Evolutionary conservation across 2,113 vertebrate species (phyloP).

Genomic region (Cacatua alba): DNA sequence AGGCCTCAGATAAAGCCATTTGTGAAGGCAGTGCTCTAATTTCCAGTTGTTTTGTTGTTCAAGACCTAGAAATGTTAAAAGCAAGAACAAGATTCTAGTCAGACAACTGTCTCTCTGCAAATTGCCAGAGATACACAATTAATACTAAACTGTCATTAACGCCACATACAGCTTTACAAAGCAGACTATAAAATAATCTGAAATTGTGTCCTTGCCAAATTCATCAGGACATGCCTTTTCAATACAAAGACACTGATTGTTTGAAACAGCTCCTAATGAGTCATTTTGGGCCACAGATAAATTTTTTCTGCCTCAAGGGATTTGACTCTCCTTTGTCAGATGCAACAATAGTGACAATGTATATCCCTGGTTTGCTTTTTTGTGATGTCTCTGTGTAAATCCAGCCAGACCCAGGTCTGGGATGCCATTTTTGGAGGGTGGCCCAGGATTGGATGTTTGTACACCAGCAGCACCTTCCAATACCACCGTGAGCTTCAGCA

Average conservation of each 20-base stretch:
- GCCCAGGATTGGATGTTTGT: not conserved
- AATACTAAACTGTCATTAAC: constrained; percentile 37
- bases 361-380: not conserved
- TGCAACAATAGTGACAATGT: not conserved
- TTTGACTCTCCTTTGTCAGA: not conserved
- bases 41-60: constrained; percentile 1
- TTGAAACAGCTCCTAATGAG: constrained; percentile 40
- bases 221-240: constrained; percentile 12
- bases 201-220: not conserved
- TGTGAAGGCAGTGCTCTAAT: not conserved
- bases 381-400: not conserved
- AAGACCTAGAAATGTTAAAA: constrained; percentile 14
- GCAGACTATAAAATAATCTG: constrained; percentile 5
- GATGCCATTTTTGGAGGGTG: not conserved
- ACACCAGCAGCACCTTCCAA: not conserved
- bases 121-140: not conserved
- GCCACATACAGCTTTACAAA: not conserved
- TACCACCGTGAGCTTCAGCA: not conserved
- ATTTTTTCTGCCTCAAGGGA: constrained; percentile 21
- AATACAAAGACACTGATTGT: not conserved
- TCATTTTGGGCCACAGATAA: constrained; percentile 33
- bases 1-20: constrained; percentile 1
- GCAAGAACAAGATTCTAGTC: not conserved
- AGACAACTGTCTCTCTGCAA: not conserved
- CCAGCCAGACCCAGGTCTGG: not conserved